A percentile compares a stretch with the other conserved stretches of the same genome.
These are phyloP conservation scores for Ibidorhyncha struthersii DNA, from an alignment of 2,113 vertebrate species.

Conservation along the genomic window DNA sequence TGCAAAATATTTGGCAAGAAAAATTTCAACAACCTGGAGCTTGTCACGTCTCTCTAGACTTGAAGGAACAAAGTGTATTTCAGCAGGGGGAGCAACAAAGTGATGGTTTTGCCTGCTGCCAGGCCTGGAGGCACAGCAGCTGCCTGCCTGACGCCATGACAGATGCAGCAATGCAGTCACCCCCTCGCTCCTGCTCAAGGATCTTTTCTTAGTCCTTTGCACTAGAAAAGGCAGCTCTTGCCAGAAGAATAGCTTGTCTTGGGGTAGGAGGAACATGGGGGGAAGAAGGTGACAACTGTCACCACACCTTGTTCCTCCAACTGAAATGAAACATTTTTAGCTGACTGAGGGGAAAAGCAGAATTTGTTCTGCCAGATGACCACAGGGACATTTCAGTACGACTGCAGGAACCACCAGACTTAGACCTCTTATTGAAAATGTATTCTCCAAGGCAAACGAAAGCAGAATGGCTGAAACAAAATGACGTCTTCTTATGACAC, in stretches of 20 bases:
- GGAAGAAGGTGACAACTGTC: background rate
- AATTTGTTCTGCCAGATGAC: background rate
- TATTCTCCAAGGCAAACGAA: background rate
- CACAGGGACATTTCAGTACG: rapidly evolving
- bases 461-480: background rate
- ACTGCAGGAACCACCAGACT: background rate
- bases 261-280: background rate
- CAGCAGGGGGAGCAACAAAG: background rate
- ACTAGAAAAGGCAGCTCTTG: background rate
- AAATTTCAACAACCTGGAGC: background rate
- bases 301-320: background rate
- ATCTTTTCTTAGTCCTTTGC: background rate
- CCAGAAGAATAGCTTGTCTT: background rate
- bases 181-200: background rate
- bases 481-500: background rate
- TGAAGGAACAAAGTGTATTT: background rate
- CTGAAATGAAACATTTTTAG: background rate
- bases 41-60: background rate
- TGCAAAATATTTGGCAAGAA: background rate
- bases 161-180: background rate
- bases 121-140: background rate
- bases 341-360: background rate
- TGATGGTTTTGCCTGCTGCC: background rate
- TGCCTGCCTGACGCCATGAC: background rate
- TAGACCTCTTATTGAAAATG: background rate